Evolutionary conservation across 2,113 vertebrate genomes (phyloP).

Genomic region (Donacobius atricapilla): DNA sequence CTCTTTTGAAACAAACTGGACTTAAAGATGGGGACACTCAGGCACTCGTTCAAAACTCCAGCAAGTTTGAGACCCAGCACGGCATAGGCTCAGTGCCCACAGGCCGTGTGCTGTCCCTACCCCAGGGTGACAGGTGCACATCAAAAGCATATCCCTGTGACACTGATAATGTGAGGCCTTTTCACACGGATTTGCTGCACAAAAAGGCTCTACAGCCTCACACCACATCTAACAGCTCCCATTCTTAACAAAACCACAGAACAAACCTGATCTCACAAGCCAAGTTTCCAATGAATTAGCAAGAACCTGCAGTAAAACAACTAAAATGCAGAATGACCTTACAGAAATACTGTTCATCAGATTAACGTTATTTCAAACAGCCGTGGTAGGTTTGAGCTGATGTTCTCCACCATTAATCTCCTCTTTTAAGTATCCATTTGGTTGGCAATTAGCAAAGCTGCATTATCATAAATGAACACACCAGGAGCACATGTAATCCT

Average conservation of each 20-base stretch:
- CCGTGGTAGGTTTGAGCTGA: neutral
- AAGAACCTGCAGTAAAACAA: neutral
- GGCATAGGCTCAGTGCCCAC: neutral
- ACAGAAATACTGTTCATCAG: neutral
- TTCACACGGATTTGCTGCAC: neutral
- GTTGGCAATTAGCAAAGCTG: neutral
- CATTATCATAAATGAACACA: neutral
- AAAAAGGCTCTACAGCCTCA: neutral
- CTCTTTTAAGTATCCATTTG: neutral
- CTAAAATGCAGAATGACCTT: neutral
- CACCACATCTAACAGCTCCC: neutral
- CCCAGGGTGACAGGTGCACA: neutral
- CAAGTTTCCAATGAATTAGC: neutral
- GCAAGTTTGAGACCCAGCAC: neutral
- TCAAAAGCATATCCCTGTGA: neutral
- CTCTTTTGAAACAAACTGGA: constrained; percentile 11
- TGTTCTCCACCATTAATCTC: neutral
- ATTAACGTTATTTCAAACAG: neutral
- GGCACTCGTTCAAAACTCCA: neutral
- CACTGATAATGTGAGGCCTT: neutral
- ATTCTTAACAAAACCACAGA: neutral
- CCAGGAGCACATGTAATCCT: neutral
- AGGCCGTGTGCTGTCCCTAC: neutral
- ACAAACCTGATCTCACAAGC: neutral
- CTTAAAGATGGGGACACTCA: neutral